Conservation (phyloP, 2,113 vertebrate genomes). For the Phaetusa simplex region DNA sequence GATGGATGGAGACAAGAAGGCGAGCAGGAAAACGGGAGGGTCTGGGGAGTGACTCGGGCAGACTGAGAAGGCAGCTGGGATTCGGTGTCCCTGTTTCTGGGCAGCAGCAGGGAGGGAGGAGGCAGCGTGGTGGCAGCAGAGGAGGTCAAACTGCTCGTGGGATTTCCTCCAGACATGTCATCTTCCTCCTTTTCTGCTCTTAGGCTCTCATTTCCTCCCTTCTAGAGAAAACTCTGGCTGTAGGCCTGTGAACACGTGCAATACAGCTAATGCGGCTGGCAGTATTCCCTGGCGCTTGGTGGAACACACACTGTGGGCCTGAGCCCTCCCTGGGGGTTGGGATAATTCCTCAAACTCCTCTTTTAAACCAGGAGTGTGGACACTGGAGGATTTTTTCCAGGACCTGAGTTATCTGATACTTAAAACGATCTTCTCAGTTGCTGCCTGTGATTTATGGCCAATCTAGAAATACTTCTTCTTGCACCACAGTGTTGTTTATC, state of each 20-base stretch:
- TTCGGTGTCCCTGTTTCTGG: background rate
- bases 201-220: background rate
- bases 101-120: background rate
- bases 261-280: rapidly evolving
- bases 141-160: background rate
- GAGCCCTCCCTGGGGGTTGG: background rate
- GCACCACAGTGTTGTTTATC: background rate
- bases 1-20: background rate
- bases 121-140: background rate
- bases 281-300: background rate
- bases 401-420: background rate
- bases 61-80: background rate
- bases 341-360: background rate
- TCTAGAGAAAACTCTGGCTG: background rate
- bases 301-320: background rate
- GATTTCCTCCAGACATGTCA: background rate
- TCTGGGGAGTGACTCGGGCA: background rate
- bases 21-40: background rate
- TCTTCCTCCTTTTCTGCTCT: slow-evolving; percentile 23
- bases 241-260: background rate
- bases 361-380: background rate
- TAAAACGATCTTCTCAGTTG: background rate
- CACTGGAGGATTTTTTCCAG: background rate
- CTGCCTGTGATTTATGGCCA: background rate
- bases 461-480: background rate